Conservation (phyloP, 2,888 invertebrate species). For the Caenorhabditis angaria region DNA sequence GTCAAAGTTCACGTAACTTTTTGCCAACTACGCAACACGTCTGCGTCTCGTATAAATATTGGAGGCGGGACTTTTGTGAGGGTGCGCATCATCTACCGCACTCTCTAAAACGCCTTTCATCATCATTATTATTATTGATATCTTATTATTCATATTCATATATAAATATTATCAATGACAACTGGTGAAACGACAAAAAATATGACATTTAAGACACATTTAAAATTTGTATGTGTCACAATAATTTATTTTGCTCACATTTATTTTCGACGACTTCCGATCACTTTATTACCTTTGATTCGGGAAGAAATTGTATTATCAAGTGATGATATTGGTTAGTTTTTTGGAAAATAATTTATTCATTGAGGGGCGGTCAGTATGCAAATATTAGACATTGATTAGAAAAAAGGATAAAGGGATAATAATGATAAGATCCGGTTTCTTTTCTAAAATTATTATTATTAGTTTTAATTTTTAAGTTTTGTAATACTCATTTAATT, state of each 20-base stretch:
- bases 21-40: too few species aligned
- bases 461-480: too few species aligned
- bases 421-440: neutral
- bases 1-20: too few species aligned
- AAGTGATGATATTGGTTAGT: constrained; percentile 42
- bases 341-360: neutral
- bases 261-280: constrained; percentile 42
- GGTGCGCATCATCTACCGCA: too few species aligned
- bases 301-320: constrained; percentile 36
- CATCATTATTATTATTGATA: neutral
- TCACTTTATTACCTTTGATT: constrained; percentile 34
- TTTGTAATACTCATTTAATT: too few species aligned
- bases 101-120: too few species aligned
- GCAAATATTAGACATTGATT: neutral
- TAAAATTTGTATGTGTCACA: constrained; percentile 35
- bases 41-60: too few species aligned
- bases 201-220: constrained; percentile 5
- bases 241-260: constrained; percentile 45
- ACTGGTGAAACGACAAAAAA: too few species aligned
- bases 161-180: too few species aligned
- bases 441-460: too few species aligned
- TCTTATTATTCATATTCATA: neutral
- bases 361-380: constrained; percentile 8
- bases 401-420: neutral
- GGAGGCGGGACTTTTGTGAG: too few species aligned